phyloP scores from a whole-genome alignment of 2,113 vertebrate genomes.

The Oxygymnocypris stewartii region DNA sequence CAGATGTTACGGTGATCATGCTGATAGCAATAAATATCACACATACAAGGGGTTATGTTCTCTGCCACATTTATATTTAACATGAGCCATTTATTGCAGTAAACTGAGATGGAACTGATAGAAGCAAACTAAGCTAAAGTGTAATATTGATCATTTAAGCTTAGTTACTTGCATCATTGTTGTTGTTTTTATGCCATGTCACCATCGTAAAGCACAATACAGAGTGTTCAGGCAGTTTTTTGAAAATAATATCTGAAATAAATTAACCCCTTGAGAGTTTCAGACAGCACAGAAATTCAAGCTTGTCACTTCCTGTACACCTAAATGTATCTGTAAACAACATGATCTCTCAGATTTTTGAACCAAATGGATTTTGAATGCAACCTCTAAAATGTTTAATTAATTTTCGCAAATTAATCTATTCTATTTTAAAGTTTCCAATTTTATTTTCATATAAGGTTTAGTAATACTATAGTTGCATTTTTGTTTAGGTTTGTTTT shows the following conservation, averaged over 20 bases:
- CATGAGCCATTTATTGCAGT: neutral
- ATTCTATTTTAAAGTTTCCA: neutral
- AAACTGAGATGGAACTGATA: neutral
- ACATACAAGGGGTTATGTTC: neutral
- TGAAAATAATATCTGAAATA: neutral
- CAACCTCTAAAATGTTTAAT: neutral
- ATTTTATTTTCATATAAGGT: neutral
- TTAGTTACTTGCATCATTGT: no score
- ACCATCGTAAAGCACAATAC: neutral
- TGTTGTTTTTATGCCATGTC: no score
- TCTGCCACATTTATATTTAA: slow-evolving; percentile 2
- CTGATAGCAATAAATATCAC: neutral
- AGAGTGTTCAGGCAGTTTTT: neutral
- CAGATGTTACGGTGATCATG: neutral
- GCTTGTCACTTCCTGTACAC: neutral
- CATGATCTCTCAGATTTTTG: neutral
- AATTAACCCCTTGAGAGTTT: neutral
- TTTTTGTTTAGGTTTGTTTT: neutral
- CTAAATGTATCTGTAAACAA: neutral
- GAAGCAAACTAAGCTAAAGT: neutral
- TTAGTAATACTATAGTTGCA: neutral
- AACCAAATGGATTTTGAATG: neutral
- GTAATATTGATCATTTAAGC: neutral
- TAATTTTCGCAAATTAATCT: neutral
- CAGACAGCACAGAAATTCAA: neutral